Evolutionary conservation across 2,797 vertebrate genomes (phyloP).

Genomic region (Scarus forsteni): DNA sequence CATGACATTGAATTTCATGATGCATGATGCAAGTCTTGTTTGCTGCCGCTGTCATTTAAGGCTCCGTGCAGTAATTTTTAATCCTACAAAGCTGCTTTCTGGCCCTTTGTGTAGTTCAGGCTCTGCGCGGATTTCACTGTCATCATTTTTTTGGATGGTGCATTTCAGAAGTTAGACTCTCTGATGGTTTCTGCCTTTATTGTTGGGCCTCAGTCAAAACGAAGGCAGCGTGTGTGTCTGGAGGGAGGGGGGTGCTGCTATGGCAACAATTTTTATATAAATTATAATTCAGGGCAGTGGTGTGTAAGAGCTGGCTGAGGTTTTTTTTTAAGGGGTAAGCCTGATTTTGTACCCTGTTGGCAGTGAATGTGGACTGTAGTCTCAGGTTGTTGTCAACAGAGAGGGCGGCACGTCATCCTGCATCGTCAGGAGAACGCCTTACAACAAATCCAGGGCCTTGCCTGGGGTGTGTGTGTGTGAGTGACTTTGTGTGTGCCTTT

Average conservation of each 20-base stretch:
- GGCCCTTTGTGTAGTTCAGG: slow-evolving; percentile 42
- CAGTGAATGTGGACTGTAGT: slow-evolving; percentile 24
- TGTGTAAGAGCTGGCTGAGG: slow-evolving; percentile 24
- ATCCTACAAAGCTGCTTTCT: slow-evolving; percentile 63
- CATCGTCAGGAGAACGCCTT: slow-evolving; percentile 53
- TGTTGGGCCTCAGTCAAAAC: slow-evolving; percentile 41
- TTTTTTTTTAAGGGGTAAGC: slow-evolving; percentile 18
- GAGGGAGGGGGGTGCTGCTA: slow-evolving; percentile 58
- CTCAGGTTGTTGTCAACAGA: slow-evolving; percentile 38
- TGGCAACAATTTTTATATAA: slow-evolving; percentile 72
- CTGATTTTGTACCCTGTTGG: slow-evolving; percentile 23
- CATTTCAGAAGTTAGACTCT: slow-evolving; percentile 49
- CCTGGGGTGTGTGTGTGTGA: slow-evolving; percentile 27
- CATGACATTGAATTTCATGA: slow-evolving; percentile 27
- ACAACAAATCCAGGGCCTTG: slow-evolving; percentile 42
- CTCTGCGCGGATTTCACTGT: slow-evolving; percentile 46
- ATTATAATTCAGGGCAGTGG: slow-evolving; percentile 58
- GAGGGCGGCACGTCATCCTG: slow-evolving; percentile 43
- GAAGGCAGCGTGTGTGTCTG: slow-evolving; percentile 9
- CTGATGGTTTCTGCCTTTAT: slow-evolving; percentile 38
- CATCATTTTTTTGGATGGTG: slow-evolving; percentile 22
- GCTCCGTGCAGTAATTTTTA: slow-evolving; percentile 58
- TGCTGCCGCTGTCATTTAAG: slow-evolving; percentile 58
- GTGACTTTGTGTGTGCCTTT: slow-evolving; percentile 13
- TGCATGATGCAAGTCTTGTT: slow-evolving; percentile 50